Evolutionary conservation across 2,797 vertebrate genomes (phyloP), one percentile per base, ranked within the genome.

Genomic region (Podarcis siculus): DNA sequence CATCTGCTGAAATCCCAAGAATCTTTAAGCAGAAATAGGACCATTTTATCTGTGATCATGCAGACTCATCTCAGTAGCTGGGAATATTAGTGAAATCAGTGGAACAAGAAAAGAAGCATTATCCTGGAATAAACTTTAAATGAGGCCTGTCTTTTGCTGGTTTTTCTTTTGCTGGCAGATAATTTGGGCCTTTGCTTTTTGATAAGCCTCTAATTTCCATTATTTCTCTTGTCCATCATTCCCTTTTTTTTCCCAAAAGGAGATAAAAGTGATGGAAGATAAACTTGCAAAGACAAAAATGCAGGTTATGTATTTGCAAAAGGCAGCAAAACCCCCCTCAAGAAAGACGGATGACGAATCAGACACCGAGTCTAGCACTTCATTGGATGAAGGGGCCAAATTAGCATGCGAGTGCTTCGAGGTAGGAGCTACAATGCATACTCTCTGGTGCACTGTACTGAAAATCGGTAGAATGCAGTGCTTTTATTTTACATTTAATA

Each of bases 391-490:
- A 58, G 2, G 7, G 66, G 21, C 0, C 0, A 37, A 72, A 66
- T 15, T 76, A 78, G 81, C 61, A 73, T 5, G 8, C 8, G 85
- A 92, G 32, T 87, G 61, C 66, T 93, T 86, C 0, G 19, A 90
- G 69, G 84, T 83, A 85, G 69, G 78, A 91, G 66, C 67, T n/a
- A 61, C 69, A 88, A 5, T 83, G 30, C 55, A 76, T 66, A 30
- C 27, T 8, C 17, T 76, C 21, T 23, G 55, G 55, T 85, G 15
- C 3, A 85, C 7, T 37, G 3, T 19, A 35, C 23, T 84, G 61
- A 4, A 79, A 79, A 69, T 45, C 17, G 39, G 64, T 72, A 55
- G 5, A 25, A 25, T 55, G 15, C 8, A 61, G 7, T 64, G 8
- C 12, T 67, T 82, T 82, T 67, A n/a, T 69, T 78, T n/a, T 77